These are phyloP conservation scores for Ellobium chinense DNA, from an alignment of 2,888 invertebrate species.

Conservation along the genomic window DNA sequence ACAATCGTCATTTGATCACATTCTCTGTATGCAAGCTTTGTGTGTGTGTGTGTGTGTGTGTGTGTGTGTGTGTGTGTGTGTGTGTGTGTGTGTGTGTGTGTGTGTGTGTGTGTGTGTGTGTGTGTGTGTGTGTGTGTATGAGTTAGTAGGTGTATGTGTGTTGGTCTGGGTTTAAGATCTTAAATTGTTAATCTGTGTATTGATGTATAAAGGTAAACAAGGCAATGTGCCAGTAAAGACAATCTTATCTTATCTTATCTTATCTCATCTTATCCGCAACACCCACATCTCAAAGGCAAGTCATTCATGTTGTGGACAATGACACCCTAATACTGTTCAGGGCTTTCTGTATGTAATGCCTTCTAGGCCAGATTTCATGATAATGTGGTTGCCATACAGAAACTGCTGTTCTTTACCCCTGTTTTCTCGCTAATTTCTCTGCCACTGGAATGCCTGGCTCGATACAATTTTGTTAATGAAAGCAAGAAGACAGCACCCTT, in stretches of 20 bases:
- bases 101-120: neutral
- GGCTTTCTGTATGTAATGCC: constrained; percentile 98
- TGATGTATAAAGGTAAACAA: neutral
- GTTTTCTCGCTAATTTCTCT: too few relatives aligned
- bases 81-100: neutral
- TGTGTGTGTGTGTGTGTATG: neutral
- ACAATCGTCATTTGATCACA: constrained; percentile 95
- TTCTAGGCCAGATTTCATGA: constrained; percentile 94
- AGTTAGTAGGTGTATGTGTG: neutral
- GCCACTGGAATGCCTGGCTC: too few relatives aligned
- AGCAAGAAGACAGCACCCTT: too few relatives aligned
- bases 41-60: too few relatives aligned
- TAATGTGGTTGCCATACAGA: constrained; percentile 98
- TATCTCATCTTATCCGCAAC: constrained; percentile 83
- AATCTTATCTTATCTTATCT: neutral
- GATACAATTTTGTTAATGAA: too few relatives aligned
- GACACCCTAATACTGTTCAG: constrained; percentile 94
- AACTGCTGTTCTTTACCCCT: constrained; percentile 98
- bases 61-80: neutral
- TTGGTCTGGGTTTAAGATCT: neutral
- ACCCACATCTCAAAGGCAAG: constrained; percentile 89
- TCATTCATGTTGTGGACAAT: constrained; percentile 96
- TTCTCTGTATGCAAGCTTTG: constrained; percentile 93
- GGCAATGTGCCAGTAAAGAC: neutral
- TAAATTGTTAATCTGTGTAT: neutral